Evolutionary conservation across 2,888 invertebrate species (phyloP).

Genomic region (Mythimna impura): DNA sequence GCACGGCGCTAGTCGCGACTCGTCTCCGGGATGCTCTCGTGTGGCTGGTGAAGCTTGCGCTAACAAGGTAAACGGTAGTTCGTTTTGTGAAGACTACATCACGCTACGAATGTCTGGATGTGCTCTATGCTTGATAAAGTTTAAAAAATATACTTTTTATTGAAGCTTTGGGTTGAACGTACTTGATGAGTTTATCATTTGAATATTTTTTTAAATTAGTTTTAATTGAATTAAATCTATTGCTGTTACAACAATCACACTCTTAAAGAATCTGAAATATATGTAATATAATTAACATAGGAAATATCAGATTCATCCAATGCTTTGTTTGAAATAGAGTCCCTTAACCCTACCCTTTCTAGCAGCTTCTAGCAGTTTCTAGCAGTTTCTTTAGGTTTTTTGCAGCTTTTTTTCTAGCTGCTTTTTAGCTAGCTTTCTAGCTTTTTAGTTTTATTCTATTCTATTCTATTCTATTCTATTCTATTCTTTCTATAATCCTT

Average conservation of each 20-base stretch:
- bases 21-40: slow-evolving; percentile 2
- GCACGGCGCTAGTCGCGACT: neutral
- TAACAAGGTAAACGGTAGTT: slow-evolving; percentile 47
- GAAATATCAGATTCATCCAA: neutral
- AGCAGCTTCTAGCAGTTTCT: too few relatives aligned
- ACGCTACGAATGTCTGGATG: slow-evolving; percentile 1
- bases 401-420: too few relatives aligned
- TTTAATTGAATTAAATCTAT: neutral
- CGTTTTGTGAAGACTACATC: slow-evolving; percentile 6
- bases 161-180: neutral
- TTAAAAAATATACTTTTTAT: neutral
- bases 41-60: slow-evolving; percentile 13
- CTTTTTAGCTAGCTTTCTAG: too few relatives aligned
- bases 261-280: too few relatives aligned
- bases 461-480: too few relatives aligned
- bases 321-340: neutral
- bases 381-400: too few relatives aligned
- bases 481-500: neutral
- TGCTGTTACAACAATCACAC: neutral
- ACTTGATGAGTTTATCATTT: neutral
- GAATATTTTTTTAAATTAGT: too few relatives aligned
- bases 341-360: neutral
- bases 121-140: neutral
- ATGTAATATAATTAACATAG: neutral
- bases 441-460: too few relatives aligned